Conservation (phyloP, 1,140 invertebrate genomes). For the Zaprionus kolodkinae region DNA sequence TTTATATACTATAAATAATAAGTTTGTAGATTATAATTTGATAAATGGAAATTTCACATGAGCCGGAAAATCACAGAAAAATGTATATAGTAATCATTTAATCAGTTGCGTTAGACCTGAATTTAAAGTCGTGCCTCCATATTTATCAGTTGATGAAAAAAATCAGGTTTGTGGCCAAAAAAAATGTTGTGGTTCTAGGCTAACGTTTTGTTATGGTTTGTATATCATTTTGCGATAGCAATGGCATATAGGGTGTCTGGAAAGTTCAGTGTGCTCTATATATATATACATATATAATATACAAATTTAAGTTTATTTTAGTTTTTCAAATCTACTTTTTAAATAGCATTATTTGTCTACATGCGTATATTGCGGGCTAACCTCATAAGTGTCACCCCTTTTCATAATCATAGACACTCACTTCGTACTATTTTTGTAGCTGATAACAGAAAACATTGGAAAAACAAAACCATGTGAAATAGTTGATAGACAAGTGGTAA, state of each 20-base stretch:
- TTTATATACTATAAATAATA: no score
- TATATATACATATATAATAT: background rate
- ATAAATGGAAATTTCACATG: background rate
- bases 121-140: slow-evolving; percentile 26
- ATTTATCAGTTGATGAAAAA: slow-evolving; percentile 14
- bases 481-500: background rate
- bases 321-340: no score
- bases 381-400: background rate
- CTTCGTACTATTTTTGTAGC: background rate
- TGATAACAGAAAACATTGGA: background rate
- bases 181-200: background rate
- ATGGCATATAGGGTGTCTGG: background rate
- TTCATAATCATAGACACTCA: background rate
- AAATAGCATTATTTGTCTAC: no score
- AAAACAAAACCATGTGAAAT: background rate
- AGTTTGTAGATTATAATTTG: no score
- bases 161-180: slow-evolving; percentile 1
- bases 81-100: background rate
- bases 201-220: background rate
- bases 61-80: background rate
- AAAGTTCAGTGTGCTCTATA: background rate
- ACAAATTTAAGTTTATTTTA: no score
- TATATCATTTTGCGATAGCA: background rate
- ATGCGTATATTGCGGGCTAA: background rate
- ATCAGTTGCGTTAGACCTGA: background rate